Percentiles rank a stretch among this genome's conserved stretches.
Evolutionary conservation across 2,113 vertebrate species (phyloP).

Genomic region (Ardeotis arabs): DNA sequence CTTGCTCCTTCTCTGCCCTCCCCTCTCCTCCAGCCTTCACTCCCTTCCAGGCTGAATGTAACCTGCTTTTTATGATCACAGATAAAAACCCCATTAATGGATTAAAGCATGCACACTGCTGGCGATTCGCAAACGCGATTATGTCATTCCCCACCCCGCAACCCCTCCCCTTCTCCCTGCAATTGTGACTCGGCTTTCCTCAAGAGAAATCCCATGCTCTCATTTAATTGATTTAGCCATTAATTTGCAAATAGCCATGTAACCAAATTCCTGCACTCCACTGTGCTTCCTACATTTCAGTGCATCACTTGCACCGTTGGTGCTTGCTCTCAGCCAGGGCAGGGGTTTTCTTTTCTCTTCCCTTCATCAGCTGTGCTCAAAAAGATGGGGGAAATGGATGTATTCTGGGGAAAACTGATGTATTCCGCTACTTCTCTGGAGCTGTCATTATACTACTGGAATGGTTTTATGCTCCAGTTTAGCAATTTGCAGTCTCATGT

Average conservation of each 20-base stretch:
- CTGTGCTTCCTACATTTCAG: background rate
- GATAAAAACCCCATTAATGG: conserved; percentile 70
- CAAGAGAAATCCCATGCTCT: conserved; percentile 42
- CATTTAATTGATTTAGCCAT: conserved; percentile 46
- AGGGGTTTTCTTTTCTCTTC: background rate
- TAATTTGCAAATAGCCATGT: conserved; percentile 27
- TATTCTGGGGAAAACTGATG: background rate
- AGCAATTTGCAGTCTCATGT: background rate
- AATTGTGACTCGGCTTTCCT: conserved; percentile 30
- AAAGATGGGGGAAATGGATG: background rate
- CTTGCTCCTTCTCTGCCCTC: conserved; percentile 29
- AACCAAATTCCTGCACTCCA: background rate
- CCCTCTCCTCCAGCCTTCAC: conserved; percentile 48
- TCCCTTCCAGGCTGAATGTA: conserved; percentile 63
- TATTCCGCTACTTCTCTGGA: background rate
- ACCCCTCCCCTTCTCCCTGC: conserved; percentile 21
- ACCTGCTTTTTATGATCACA: conserved; percentile 73
- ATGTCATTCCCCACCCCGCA: conserved; percentile 44
- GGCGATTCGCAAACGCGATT: conserved; percentile 63
- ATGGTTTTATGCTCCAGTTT: background rate
- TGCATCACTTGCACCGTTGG: background rate
- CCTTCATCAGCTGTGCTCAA: background rate
- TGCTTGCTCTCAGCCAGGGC: background rate
- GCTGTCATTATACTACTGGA: background rate
- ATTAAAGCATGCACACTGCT: conserved; percentile 61